Evolutionary conservation across 1,140 invertebrate species (phyloP).

Genomic region (Cydia strobilella): DNA sequence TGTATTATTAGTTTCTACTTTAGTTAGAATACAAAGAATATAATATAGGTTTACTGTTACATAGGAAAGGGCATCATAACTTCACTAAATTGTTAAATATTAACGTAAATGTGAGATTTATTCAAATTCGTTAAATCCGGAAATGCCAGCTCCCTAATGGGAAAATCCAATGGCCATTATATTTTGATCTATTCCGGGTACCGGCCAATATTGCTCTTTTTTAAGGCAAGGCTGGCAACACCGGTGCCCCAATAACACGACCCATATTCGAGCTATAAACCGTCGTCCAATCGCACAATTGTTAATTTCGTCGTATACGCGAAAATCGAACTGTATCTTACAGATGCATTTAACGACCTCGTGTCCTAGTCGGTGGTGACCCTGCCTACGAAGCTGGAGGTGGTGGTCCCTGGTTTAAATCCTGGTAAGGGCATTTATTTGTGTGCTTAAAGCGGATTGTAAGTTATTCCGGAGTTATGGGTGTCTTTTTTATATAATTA

Average conservation of each 20-base stretch:
- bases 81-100: background rate
- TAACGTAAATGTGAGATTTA: background rate
- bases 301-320: background rate
- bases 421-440: too few species aligned
- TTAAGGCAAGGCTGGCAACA: slow-evolving; percentile 16
- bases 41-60: too few species aligned
- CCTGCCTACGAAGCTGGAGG: too few species aligned
- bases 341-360: background rate
- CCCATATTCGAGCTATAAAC: slow-evolving; percentile 15
- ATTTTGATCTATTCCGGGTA: slow-evolving; percentile 20
- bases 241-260: slow-evolving; percentile 25
- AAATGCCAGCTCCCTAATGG: background rate
- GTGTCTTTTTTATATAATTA: too few species aligned
- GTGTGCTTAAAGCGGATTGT: too few species aligned
- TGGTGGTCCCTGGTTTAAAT: too few species aligned
- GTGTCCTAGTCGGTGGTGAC: too few species aligned
- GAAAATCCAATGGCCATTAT: slow-evolving; percentile 14
- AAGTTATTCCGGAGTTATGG: too few species aligned
- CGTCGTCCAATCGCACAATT: background rate
- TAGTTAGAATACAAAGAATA: too few species aligned
- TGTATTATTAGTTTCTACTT: too few species aligned
- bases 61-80: too few species aligned
- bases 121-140: background rate
- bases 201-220: slow-evolving; percentile 24
- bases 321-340: slow-evolving; percentile 33